Conservation (phyloP, 2,113 vertebrate genomes). For the Eubucco bourcierii region DNA sequence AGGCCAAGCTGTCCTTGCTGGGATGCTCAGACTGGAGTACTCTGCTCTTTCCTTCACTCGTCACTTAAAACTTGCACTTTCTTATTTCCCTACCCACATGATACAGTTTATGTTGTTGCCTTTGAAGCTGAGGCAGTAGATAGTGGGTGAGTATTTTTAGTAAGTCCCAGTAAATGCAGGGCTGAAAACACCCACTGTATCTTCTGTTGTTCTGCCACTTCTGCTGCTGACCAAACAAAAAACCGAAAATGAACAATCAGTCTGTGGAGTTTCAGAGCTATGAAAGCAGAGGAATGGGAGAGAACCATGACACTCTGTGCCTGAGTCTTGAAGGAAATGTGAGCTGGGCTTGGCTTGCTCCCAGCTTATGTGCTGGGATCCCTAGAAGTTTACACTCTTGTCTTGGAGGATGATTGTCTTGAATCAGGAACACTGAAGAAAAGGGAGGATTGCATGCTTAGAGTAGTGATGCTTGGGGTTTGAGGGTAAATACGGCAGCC, state of each 20-base stretch:
- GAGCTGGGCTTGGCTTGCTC: background rate
- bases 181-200: background rate
- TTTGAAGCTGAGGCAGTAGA: background rate
- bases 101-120: slow-evolving; percentile 3
- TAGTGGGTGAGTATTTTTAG: background rate
- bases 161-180: background rate
- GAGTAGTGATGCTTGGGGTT: background rate
- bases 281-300: background rate
- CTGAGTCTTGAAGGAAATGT: background rate
- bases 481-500: background rate
- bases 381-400: slow-evolving; percentile 54
- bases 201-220: slow-evolving; percentile 12
- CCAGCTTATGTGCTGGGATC: background rate
- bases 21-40: background rate
- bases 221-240: slow-evolving; percentile 3
- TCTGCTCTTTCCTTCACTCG: slow-evolving; percentile 1
- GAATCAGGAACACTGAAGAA: slow-evolving; percentile 39
- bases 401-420: slow-evolving; percentile 37
- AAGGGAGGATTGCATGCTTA: background rate
- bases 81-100: slow-evolving; percentile 23
- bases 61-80: slow-evolving; percentile 42
- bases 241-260: background rate
- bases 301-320: slow-evolving; percentile 8
- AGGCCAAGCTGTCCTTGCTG: background rate
- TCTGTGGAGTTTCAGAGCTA: slow-evolving; percentile 20